These are phyloP conservation scores for Ispidina picta DNA, from an alignment of 2,797 vertebrate species.

Conservation along the genomic window DNA sequence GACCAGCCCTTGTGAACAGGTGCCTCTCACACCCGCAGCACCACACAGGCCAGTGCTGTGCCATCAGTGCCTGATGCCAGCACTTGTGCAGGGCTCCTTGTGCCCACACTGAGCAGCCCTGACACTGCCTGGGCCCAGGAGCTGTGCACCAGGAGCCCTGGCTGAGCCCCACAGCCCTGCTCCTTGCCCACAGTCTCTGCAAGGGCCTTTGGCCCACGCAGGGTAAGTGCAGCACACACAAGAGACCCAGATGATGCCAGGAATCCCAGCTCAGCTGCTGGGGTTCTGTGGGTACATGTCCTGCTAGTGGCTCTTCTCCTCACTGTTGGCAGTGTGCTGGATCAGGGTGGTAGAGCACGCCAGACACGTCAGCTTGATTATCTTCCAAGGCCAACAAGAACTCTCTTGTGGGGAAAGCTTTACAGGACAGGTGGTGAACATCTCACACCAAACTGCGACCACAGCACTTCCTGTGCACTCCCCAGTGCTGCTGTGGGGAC, in stretches of 20 bases:
- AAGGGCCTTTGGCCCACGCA: neutral
- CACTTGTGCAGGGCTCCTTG: neutral
- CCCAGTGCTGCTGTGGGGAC: neutral
- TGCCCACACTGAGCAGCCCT: neutral
- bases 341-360: neutral
- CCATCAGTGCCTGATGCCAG: neutral
- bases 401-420: neutral
- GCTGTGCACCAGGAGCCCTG: neutral
- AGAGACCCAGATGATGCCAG: neutral
- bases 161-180: neutral
- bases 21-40: neutral
- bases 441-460: neutral
- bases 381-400: neutral
- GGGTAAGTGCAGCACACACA: neutral
- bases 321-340: neutral
- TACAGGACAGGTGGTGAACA: neutral
- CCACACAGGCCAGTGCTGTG: neutral
- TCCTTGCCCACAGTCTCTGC: neutral
- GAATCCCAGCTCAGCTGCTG: neutral
- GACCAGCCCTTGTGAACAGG: accelerated
- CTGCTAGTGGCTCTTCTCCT: neutral
- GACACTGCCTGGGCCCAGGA: neutral
- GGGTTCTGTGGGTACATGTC: neutral
- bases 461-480: accelerated
- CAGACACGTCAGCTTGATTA: accelerated